phyloP scores from a whole-genome alignment of 2,888 invertebrate species.

The Resseliella maxima region DNA sequence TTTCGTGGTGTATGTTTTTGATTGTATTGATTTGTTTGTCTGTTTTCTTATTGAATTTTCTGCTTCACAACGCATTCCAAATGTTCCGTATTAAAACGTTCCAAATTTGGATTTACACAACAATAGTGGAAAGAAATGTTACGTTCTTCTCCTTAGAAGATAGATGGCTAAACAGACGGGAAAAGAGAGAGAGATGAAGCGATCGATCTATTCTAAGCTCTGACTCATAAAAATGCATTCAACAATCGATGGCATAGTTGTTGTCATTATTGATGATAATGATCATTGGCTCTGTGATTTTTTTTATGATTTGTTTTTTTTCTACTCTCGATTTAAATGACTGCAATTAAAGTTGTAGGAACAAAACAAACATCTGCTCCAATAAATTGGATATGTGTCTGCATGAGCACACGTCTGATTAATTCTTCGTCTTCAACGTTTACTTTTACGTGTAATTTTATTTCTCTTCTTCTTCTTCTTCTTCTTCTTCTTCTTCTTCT shows the following conservation, averaged over 20 bases:
- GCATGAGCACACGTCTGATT: neutral
- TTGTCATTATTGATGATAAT: neutral
- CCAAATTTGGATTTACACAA: slow-evolving; percentile 5
- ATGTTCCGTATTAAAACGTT: neutral
- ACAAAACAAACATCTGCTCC: slow-evolving; percentile 24
- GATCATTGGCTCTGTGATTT: neutral
- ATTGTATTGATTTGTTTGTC: neutral
- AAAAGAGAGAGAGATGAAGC: too few relatives aligned
- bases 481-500: neutral
- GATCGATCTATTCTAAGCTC: too few relatives aligned
- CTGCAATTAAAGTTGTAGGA: neutral
- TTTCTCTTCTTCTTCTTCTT: neutral
- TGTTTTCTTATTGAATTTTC: neutral
- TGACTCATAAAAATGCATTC: slow-evolving; percentile 1
- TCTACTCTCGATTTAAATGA: neutral
- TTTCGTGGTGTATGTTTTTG: neutral
- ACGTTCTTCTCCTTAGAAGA: too few relatives aligned
- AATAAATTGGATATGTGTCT: neutral
- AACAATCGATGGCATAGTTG: neutral
- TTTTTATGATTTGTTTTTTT: neutral
- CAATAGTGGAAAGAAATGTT: neutral
- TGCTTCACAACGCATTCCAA: slow-evolving; percentile 44
- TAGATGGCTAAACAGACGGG: too few relatives aligned
- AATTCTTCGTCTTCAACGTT: neutral
- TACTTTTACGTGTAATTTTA: neutral